Base-by-base conservation (phyloP, 2,113 vertebrate genomes). In the Colius striatus region DNA sequence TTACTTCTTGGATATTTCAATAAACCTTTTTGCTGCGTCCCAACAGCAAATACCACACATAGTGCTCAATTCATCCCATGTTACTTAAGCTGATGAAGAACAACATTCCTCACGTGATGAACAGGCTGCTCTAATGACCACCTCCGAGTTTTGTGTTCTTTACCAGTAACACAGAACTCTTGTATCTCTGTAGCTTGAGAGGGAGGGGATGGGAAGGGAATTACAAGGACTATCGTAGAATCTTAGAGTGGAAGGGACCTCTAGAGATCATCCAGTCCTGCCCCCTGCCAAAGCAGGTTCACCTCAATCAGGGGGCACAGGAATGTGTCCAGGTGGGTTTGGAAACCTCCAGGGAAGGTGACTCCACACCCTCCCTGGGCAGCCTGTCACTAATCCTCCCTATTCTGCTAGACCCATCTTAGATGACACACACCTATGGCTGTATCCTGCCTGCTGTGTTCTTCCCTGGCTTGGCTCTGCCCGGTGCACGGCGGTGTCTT, bases 401-500 rank as follows among this genome's bases (percentile, higher is more conserved):
- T n/a, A 34, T 63, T 67, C 48, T 60, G 50, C 50, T 27, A 14
- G 38, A 55, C 58, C 32, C 50, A 14, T 13, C n/a, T 47, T 79
- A n/a, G 15, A 19, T 25, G 45, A 17, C 26, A 18, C 16, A 1
- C 12, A 6, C 14, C 18, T 12, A 0, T 1, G 36, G 30, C 74
- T 66, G n/a, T 1, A 14, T 51, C 26, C 2, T 8, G 27, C 25
- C 41, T 58, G 23, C 34, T 29, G 8, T 21, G 12, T 8, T 41
- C 67, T 41, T 54, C 45, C 5, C 53, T 32, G 32, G 2, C 34
- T 51, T 10, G 2, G 27, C 11, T 34, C 32, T 23, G 22, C 3
- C 32, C 0, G 0, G 1, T 34, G 34, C 23, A 4, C 0, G 0
- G 32, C 0, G 2, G 20, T 10, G 41, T 10, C 53, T 81, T 51